Evolutionary conservation across 2,113 vertebrate species (phyloP).

Genomic region (Physeter macrocephalus): DNA sequence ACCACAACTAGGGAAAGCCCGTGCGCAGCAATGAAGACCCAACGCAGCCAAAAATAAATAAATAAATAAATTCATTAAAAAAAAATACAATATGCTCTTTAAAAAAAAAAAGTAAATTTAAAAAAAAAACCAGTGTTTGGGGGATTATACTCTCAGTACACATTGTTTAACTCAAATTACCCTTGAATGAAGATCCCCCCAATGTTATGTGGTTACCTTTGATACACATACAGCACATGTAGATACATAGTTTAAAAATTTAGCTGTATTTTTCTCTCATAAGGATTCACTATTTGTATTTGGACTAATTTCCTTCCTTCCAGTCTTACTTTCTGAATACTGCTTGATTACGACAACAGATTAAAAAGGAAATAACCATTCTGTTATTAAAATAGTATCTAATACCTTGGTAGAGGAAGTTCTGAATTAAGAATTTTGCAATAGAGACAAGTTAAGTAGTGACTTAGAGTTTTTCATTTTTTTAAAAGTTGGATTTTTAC

Average conservation of each 20-base stretch:
- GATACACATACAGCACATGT: neutral
- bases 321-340: neutral
- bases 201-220: neutral
- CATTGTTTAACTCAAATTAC: neutral
- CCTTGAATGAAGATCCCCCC: neutral
- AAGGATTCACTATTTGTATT: neutral
- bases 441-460: neutral
- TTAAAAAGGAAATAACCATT: neutral
- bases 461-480: neutral
- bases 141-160: neutral
- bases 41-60: too few species aligned
- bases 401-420: neutral
- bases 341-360: constrained; percentile 16
- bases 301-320: neutral
- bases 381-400: neutral
- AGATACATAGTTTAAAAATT: neutral
- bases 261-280: neutral
- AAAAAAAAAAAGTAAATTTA: too few species aligned
- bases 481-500: constrained; percentile 13
- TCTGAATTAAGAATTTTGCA: constrained; percentile 11
- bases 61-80: too few species aligned
- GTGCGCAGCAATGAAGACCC: too few species aligned
- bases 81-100: too few species aligned
- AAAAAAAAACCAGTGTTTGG: neutral
- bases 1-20: too few species aligned